Evolutionary conservation across 2,888 invertebrate genomes (phyloP).

Genomic region (Phortica magna): DNA sequence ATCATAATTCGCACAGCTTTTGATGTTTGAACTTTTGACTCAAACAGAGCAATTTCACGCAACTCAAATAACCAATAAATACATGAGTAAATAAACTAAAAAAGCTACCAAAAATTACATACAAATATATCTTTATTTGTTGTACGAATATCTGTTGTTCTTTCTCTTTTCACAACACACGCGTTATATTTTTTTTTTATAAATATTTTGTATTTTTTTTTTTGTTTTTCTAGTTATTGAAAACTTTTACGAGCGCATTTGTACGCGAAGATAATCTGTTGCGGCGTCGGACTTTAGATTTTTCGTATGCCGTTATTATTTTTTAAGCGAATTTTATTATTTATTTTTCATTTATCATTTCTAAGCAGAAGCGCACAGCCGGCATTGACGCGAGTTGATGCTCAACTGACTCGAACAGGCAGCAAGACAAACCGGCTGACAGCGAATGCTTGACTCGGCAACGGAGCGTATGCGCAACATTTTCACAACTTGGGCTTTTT

Average conservation of each 20-base stretch:
- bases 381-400: constrained; percentile 56
- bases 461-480: constrained; percentile 65
- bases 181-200: not conserved
- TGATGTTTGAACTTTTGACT: not conserved
- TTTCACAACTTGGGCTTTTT: constrained; percentile 37
- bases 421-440: constrained; percentile 41
- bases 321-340: not conserved
- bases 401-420: constrained; percentile 54
- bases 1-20: not conserved
- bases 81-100: not conserved
- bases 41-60: not conserved
- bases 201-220: not conserved
- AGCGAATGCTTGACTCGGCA: constrained; percentile 25
- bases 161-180: not conserved
- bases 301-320: not conserved
- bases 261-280: not conserved
- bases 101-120: not conserved
- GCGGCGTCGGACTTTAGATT: not conserved
- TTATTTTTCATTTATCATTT: constrained; percentile 5
- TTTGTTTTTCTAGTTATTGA: not conserved
- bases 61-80: not conserved
- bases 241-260: not conserved
- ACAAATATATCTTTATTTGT: too few species aligned
- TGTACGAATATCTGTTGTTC: too few species aligned
- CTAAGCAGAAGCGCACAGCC: constrained; percentile 46